These are phyloP conservation scores for Drosophila nigricruria DNA, from an alignment of 2,888 invertebrate species.

Conservation along the genomic window DNA sequence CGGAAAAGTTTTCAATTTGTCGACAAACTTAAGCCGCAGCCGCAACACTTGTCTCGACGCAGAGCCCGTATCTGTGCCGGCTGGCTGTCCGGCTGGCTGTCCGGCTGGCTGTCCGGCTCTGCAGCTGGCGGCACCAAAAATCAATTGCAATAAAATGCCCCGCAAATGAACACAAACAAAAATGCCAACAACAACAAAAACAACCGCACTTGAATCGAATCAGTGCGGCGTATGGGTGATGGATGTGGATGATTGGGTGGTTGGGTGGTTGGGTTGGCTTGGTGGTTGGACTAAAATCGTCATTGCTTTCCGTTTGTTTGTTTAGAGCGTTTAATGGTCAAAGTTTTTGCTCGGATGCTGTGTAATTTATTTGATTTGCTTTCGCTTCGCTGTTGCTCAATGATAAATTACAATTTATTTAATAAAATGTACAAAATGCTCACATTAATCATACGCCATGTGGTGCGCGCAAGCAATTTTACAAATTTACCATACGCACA, in stretches of 20 bases:
- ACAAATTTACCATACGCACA: slow-evolving; percentile 17
- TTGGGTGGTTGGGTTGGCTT: background rate
- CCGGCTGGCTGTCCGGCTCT: slow-evolving; percentile 35
- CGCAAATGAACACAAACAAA: slow-evolving; percentile 53
- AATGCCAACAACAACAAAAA: slow-evolving; percentile 30
- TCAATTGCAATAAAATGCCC: slow-evolving; percentile 77
- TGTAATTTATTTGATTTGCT: slow-evolving; percentile 75
- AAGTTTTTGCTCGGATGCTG: slow-evolving; percentile 44
- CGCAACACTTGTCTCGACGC: slow-evolving; percentile 68
- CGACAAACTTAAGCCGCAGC: slow-evolving; percentile 78
- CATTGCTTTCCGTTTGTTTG: slow-evolving; percentile 59
- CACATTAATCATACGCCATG: slow-evolving; percentile 78
- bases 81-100: slow-evolving; percentile 10
- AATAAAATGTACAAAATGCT: slow-evolving; percentile 63
- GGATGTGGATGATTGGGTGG: background rate
- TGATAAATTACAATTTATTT: slow-evolving; percentile 77
- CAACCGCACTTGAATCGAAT: slow-evolving; percentile 9
- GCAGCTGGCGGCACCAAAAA: slow-evolving; percentile 80
- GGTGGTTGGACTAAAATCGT: slow-evolving; percentile 24
- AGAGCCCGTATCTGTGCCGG: slow-evolving; percentile 14
- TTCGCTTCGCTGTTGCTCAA: slow-evolving; percentile 31
- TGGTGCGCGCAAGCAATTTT: slow-evolving; percentile 49
- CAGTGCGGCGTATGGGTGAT: slow-evolving; percentile 1
- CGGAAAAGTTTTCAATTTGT: slow-evolving; percentile 77
- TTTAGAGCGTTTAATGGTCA: slow-evolving; percentile 73